Evolutionary conservation across 1,140 invertebrate genomes (phyloP), one percentile per base, ranked within the genome.

Genomic region (Drosophila burlai): DNA sequence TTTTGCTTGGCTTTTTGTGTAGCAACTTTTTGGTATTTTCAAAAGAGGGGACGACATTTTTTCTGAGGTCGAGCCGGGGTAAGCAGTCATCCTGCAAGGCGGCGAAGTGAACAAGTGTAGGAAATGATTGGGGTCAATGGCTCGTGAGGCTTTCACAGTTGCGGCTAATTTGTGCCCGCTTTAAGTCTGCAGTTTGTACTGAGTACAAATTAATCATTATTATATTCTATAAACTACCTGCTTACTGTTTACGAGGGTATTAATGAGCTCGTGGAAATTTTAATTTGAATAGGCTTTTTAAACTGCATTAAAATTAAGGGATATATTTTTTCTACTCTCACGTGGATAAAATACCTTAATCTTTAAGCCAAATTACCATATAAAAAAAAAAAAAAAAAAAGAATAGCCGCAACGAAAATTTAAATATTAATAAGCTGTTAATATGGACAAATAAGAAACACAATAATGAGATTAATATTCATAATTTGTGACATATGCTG

Each of bases 101-200:
- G 69, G 54, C 40, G 74, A 55, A 60, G 50, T 77, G 74, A 50
- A 77, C 55, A 68, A 77, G 75, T 77, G 75, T 77, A 69, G 50
- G 59, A 49, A 55, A 60, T 81, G 79, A 80, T 81, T 81, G 78
- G 73, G 77, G 77, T 80, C 77, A 80, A 66, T 80, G 61, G 77
- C 61, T 80, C 65, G 80, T 61, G 73, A 76, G 68, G 66, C 67
- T 55, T 43, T 43, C n/a, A 54, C 49, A 68, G 50, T 50, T 46
- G 47, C 50, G 54, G 66, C 54, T 46, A 76, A 76, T 67, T 76
- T 76, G 54, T 55, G 34, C 4, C 38, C 24, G 29, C 9, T 43
- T 46, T 55, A 52, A 46, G 49, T n/a, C 42, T 40, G 21, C n/a
- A 67, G 26, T 68, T 66, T 42, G 0, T 42, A 13, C 15, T 9